Evolutionary conservation across 2,113 vertebrate species (phyloP).

Genomic region (Tragelaphus scriptus): DNA sequence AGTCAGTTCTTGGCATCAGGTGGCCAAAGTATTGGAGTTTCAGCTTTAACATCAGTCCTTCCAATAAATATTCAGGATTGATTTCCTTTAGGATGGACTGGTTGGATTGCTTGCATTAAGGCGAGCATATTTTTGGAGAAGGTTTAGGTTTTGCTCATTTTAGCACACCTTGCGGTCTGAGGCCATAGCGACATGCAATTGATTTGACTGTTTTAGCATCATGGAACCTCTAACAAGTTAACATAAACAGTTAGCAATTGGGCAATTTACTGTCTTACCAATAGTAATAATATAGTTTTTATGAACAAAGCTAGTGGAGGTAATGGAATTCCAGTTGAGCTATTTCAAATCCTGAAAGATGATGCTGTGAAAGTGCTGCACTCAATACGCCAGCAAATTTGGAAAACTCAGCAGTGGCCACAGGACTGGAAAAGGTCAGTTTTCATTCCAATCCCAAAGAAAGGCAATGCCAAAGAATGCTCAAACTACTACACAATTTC

Average conservation of each 20-base stretch:
- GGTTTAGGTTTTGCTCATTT: not conserved
- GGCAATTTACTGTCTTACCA: not conserved
- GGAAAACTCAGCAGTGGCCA: too few species aligned
- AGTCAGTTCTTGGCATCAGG: accelerated
- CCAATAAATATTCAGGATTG: not conserved
- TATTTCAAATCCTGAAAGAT: too few species aligned
- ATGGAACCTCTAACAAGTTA: not conserved
- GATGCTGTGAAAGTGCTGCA: too few species aligned
- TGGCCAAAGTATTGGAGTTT: not conserved
- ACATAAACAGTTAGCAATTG: not conserved
- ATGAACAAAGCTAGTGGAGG: too few species aligned
- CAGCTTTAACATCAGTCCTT: not conserved
- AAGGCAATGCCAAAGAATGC: too few species aligned
- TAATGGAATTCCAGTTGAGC: too few species aligned
- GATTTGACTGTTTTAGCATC: not conserved
- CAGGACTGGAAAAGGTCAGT: too few species aligned
- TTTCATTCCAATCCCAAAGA: too few species aligned
- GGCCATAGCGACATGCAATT: not conserved
- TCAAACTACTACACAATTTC: too few species aligned
- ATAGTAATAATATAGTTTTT: not conserved
- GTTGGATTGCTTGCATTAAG: not conserved
- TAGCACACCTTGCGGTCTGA: not conserved
- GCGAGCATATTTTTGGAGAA: not conserved
- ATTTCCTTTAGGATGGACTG: not conserved
- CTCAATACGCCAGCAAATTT: too few species aligned